phyloP scores from a whole-genome alignment of 2,797 vertebrate genomes.

The Distichodus sexfasciatus region DNA sequence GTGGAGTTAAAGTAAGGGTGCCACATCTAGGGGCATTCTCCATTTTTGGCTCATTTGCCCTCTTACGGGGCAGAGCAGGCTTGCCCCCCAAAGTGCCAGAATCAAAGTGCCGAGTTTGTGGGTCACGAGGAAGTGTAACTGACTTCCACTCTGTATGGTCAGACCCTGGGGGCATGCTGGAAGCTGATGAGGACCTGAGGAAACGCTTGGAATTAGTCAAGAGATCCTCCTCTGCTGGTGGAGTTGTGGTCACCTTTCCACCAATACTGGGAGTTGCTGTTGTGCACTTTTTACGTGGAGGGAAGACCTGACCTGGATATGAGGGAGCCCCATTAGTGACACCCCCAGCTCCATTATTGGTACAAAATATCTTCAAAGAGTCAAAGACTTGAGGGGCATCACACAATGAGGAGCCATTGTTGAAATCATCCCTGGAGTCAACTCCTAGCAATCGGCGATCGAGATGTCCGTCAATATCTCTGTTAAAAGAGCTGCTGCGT shows the following conservation, averaged over 20 bases:
- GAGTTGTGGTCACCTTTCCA: conserved; percentile 66
- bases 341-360: conserved; percentile 69
- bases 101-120: conserved; percentile 87
- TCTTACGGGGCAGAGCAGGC: conserved; percentile 91
- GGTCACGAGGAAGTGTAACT: conserved; percentile 89
- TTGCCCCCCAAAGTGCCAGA: conserved; percentile 86
- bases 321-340: conserved; percentile 82
- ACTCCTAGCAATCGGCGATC: conserved; percentile 70
- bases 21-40: conserved; percentile 74
- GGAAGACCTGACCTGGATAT: conserved; percentile 80
- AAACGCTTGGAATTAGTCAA: conserved; percentile 86
- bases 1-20: conserved; percentile 85
- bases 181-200: conserved; percentile 85
- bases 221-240: conserved; percentile 80
- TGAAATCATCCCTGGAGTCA: conserved; percentile 82
- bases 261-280: conserved; percentile 62
- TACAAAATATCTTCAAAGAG: conserved; percentile 68
- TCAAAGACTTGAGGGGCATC: conserved; percentile 70
- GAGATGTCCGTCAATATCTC: conserved; percentile 79
- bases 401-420: conserved; percentile 71
- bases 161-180: conserved; percentile 77
- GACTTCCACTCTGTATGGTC: conserved; percentile 87
- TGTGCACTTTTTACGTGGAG: conserved; percentile 81
- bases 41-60: conserved; percentile 78
- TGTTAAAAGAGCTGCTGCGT: conserved; percentile 93